phyloP scores from a whole-genome alignment of 64 coral and sea anemone species.

The Actinia equina region DNA sequence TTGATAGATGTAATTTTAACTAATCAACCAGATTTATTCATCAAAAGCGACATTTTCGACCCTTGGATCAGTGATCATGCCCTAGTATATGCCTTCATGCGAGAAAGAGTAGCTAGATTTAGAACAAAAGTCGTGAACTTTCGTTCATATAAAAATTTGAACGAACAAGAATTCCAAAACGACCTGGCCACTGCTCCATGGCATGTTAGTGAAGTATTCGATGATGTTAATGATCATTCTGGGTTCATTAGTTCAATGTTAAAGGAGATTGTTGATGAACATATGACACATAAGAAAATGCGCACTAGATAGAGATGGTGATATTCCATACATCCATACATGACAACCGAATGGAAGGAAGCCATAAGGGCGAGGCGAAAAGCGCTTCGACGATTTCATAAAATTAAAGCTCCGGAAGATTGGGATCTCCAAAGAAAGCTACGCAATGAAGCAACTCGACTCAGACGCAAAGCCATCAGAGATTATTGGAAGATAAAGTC shows the following conservation, averaged over 20 bases:
- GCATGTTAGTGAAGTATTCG: too few species aligned
- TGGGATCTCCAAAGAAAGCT: conserved; percentile 39
- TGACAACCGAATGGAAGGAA: conserved; percentile 43
- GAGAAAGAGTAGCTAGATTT: conserved; percentile 24
- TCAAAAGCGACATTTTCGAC: conserved; percentile 4
- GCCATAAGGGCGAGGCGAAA: conserved; percentile 48
- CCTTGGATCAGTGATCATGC: conserved; percentile 42
- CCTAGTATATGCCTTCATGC: conserved; percentile 48
- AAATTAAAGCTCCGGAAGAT: conserved; percentile 38
- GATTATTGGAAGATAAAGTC: conserved; percentile 23
- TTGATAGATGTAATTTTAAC: conserved; percentile 62
- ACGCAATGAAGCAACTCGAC: too few species aligned
- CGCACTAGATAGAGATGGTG: too few species aligned
- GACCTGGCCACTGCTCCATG: conserved; percentile 23
- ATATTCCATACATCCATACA: neutral
- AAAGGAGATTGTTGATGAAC: too few species aligned
- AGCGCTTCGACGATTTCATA: conserved; percentile 8
- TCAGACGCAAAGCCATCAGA: conserved; percentile 16
- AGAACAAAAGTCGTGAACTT: conserved; percentile 46
- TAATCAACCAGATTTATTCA: conserved; percentile 39
- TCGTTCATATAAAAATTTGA: conserved; percentile 38
- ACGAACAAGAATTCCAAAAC: conserved; percentile 23
- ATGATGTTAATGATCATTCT: too few species aligned
- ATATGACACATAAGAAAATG: too few species aligned
- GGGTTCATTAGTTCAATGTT: too few species aligned